Evolutionary conservation across 2,888 invertebrate genomes (phyloP).

Genomic region (Anodontia alba): DNA sequence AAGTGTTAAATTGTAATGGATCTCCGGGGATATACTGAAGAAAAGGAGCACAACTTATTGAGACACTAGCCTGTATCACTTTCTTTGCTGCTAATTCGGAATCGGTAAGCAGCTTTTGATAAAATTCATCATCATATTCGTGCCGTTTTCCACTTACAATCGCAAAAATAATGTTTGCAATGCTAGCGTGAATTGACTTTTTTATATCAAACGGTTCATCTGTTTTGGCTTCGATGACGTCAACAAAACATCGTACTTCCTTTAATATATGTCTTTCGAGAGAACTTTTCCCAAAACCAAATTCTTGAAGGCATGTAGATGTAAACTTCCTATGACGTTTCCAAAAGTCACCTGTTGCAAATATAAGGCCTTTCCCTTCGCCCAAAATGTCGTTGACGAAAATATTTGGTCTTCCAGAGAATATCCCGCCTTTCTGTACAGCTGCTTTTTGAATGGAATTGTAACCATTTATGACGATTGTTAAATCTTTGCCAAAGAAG

Average conservation of each 20-base stretch:
- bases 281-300: slow-evolving; percentile 65
- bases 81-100: slow-evolving; percentile 60
- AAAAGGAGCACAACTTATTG: slow-evolving; percentile 46
- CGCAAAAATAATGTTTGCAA: slow-evolving; percentile 68
- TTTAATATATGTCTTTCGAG: slow-evolving; percentile 63
- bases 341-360: slow-evolving; percentile 63
- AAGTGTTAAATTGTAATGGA: slow-evolving; percentile 40
- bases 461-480: slow-evolving; percentile 40
- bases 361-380: slow-evolving; percentile 44
- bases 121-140: slow-evolving; percentile 65
- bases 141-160: slow-evolving; percentile 68
- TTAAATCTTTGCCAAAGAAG: slow-evolving; percentile 21
- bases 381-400: background rate
- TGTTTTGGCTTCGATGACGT: slow-evolving; percentile 40
- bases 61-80: slow-evolving; percentile 47
- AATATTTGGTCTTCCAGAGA: slow-evolving; percentile 28
- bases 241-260: slow-evolving; percentile 56
- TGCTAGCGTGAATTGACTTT: slow-evolving; percentile 53
- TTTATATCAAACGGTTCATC: slow-evolving; percentile 56
- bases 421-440: slow-evolving; percentile 25
- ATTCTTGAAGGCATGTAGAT: slow-evolving; percentile 51
- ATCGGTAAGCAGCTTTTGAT: slow-evolving; percentile 56
- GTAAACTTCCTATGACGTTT: slow-evolving; percentile 68
- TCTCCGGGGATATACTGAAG: slow-evolving; percentile 64
- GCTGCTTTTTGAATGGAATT: slow-evolving; percentile 25